phyloP scores from a whole-genome alignment of 2,113 vertebrate genomes.

The Grantiella picta region DNA sequence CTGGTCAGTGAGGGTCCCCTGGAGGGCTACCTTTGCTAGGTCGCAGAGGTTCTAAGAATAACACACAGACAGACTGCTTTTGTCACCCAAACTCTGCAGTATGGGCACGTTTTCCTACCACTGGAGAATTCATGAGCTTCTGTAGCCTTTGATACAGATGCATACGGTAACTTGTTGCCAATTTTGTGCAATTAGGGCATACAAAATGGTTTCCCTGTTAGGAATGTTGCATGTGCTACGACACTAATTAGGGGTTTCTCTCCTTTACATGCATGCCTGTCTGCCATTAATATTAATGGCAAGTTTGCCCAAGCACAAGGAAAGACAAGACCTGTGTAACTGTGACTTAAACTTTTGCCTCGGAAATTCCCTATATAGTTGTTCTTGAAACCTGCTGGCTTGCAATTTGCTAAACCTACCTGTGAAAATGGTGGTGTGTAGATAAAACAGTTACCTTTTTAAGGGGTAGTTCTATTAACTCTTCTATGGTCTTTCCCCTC shows the following conservation, averaged over 20 bases:
- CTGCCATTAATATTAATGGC: constrained; percentile 73
- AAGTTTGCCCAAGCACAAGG: constrained; percentile 56
- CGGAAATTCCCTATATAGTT: background rate
- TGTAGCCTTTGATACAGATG: constrained; percentile 58
- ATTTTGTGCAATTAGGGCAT: constrained; percentile 70
- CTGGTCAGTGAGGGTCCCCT: background rate
- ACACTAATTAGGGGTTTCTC: constrained; percentile 69
- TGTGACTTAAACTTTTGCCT: constrained; percentile 46
- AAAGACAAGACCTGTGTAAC: constrained; percentile 52
- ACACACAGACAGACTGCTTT: background rate
- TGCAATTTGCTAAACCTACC: background rate
- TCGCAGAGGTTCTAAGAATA: background rate
- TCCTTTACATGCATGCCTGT: constrained; percentile 62
- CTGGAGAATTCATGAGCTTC: constrained; percentile 47
- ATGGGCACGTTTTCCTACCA: constrained; percentile 49
- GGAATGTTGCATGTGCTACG: constrained; percentile 59
- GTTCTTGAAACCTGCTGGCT: constrained; percentile 3
- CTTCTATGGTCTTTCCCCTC: background rate
- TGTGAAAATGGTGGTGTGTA: background rate
- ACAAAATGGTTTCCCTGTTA: constrained; percentile 73
- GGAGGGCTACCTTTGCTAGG: background rate
- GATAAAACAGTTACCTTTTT: background rate
- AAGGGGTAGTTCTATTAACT: background rate
- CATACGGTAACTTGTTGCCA: constrained; percentile 68
- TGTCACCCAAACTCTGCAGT: constrained; percentile 58